Percentiles rank a stretch among this genome's conserved stretches.
Evolutionary conservation across 1,140 invertebrate species (phyloP).

Genomic region (Camponotus floridanus): DNA sequence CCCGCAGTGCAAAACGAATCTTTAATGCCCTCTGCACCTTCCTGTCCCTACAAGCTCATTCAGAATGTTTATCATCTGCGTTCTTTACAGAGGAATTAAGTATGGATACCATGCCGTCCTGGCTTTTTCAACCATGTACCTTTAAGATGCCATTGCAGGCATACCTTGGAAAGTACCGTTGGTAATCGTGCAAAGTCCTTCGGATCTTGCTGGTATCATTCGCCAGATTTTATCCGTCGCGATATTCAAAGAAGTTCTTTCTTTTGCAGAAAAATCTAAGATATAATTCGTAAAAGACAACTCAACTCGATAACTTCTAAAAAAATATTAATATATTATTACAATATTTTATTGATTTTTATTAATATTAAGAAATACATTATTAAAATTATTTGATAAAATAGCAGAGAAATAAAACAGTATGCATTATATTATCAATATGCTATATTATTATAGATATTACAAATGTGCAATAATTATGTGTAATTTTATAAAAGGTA

Average conservation of each 20-base stretch:
- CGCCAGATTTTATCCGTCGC: slow-evolving; percentile 33
- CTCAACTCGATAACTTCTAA: not conserved
- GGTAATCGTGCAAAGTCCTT: slow-evolving; percentile 38
- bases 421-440: not conserved
- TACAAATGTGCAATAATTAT: not conserved
- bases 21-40: slow-evolving; percentile 18
- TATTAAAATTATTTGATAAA: not conserved
- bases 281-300: not conserved
- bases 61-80: slow-evolving; percentile 47
- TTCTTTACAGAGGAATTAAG: slow-evolving; percentile 35
- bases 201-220: slow-evolving; percentile 6
- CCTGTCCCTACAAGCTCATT: not conserved
- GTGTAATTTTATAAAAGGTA: slow-evolving; percentile 1
- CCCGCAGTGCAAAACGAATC: slow-evolving; percentile 11
- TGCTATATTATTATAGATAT: not conserved
- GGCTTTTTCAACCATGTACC: slow-evolving; percentile 23
- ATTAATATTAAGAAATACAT: not conserved
- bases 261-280: not conserved
- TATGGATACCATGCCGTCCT: slow-evolving; percentile 42
- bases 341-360: not conserved
- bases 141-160: slow-evolving; percentile 45
- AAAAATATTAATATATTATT: not conserved
- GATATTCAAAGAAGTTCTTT: not conserved
- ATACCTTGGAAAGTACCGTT: slow-evolving; percentile 38
- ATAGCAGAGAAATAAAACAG: not conserved